These are phyloP conservation scores for Armadillidium nasatum DNA, from an alignment of 1,140 invertebrate genomes.

Conservation along the genomic window DNA sequence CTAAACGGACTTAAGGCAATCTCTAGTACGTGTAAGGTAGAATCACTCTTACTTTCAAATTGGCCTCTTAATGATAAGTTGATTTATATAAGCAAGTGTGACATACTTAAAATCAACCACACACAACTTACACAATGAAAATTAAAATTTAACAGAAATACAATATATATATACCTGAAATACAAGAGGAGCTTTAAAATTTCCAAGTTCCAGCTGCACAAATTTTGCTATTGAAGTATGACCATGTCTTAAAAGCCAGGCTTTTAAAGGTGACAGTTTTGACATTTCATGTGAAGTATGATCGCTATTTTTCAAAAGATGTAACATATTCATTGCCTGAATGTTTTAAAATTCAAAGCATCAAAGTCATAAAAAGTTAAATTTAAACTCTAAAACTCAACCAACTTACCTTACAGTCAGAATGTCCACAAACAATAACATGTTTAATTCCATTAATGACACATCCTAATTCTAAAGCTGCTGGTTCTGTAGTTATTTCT, in stretches of 20 bases:
- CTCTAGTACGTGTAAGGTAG: too few species aligned
- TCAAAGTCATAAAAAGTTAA: neutral
- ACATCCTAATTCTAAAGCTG: constrained; percentile 87
- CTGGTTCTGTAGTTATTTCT: constrained; percentile 85
- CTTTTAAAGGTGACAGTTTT: constrained; percentile 76
- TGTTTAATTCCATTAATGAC: constrained; percentile 86
- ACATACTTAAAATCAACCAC: too few species aligned
- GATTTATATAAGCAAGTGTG: too few species aligned
- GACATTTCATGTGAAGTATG: constrained; percentile 69
- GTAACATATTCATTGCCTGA: constrained; percentile 85
- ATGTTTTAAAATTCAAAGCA: constrained; percentile 22
- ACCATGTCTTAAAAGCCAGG: constrained; percentile 86
- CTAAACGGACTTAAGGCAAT: too few species aligned
- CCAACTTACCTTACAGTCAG: constrained; percentile 76
- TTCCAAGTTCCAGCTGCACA: constrained; percentile 63
- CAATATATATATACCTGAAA: constrained; percentile 67
- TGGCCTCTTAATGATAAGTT: too few species aligned
- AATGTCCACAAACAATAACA: constrained; percentile 93
- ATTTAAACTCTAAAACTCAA: neutral
- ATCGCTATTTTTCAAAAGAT: constrained; percentile 71
- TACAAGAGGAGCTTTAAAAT: constrained; percentile 68
- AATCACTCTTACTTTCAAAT: too few species aligned
- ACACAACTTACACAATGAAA: too few species aligned
- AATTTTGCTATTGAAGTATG: constrained; percentile 75
- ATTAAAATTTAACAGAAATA: too few species aligned